These are phyloP conservation scores for Ceyx margarethae DNA, from an alignment of 2,113 vertebrate genomes.

Conservation along the genomic window DNA sequence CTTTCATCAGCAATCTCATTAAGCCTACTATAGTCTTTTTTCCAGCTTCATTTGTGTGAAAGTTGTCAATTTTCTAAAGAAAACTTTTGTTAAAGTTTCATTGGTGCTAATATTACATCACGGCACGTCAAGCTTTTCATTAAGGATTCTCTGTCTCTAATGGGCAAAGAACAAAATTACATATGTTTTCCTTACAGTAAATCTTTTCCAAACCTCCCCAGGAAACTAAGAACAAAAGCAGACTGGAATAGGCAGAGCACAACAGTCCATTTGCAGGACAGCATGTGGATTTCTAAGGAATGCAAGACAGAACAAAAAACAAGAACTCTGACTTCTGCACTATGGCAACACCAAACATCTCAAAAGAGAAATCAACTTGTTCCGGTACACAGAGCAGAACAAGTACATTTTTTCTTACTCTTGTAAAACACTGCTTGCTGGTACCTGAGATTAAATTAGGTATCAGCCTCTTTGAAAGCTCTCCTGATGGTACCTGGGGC, in stretches of 20 bases:
- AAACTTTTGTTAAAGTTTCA: not conserved
- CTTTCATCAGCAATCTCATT: not conserved
- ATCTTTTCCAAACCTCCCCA: not conserved
- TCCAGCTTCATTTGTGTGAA: not conserved
- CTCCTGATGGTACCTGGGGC: not conserved
- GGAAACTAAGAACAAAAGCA: constrained; percentile 17
- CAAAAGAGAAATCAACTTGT: not conserved
- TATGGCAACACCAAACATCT: not conserved
- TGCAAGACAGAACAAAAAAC: constrained; percentile 7
- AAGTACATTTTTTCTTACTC: not conserved
- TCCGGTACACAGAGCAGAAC: not conserved
- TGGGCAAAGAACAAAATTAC: not conserved
- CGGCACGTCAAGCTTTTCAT: not conserved
- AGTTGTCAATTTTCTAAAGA: not conserved
- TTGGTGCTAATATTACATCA: not conserved
- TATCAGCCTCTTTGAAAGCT: not conserved
- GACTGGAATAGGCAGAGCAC: not conserved
- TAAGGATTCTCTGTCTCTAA: not conserved
- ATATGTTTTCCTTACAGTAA: not conserved
- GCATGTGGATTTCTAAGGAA: not conserved
- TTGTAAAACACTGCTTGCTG: not conserved
- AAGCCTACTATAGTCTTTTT: not conserved
- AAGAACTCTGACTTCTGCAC: constrained; percentile 36
- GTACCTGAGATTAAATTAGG: not conserved
- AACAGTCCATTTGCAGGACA: not conserved